Evolutionary conservation across 2,888 invertebrate genomes (phyloP).

Genomic region (Pristionchus japonicus): DNA sequence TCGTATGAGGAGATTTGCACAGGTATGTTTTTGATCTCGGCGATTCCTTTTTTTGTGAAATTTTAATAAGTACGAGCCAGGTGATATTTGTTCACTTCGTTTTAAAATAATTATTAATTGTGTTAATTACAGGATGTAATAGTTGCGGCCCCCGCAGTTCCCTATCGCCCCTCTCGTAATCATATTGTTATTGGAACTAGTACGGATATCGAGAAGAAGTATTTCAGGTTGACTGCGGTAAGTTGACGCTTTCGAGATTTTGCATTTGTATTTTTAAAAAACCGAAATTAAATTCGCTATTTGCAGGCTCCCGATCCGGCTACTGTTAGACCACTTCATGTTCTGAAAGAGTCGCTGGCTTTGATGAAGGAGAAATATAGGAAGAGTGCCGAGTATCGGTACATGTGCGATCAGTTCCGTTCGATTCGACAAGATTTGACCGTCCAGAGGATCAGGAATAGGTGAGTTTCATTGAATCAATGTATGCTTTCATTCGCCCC

Average conservation of each 20-base stretch:
- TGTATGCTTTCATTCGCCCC: not conserved
- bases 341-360: constrained; percentile 87
- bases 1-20: constrained; percentile 38
- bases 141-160: constrained; percentile 6
- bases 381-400: constrained; percentile 92
- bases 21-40: not conserved
- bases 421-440: constrained; percentile 98
- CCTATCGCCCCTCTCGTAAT: constrained; percentile 43
- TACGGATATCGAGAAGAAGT: constrained; percentile 93
- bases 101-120: not conserved
- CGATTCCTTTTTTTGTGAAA: not conserved
- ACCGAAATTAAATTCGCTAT: not conserved
- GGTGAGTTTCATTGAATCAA: constrained; percentile 63
- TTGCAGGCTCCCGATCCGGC: constrained; percentile 90
- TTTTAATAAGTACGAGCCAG: no score
- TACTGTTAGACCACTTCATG: constrained; percentile 87
- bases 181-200: constrained; percentile 88
- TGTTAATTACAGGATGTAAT: constrained; percentile 28
- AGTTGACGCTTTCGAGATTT: constrained; percentile 45
- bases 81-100: no score
- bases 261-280: not conserved
- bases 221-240: constrained; percentile 89
- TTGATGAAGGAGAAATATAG: constrained; percentile 94
- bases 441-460: constrained; percentile 94
- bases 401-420: constrained; percentile 97